Conservation (phyloP, 2,113 vertebrate species). For the Pavo muticus region DNA sequence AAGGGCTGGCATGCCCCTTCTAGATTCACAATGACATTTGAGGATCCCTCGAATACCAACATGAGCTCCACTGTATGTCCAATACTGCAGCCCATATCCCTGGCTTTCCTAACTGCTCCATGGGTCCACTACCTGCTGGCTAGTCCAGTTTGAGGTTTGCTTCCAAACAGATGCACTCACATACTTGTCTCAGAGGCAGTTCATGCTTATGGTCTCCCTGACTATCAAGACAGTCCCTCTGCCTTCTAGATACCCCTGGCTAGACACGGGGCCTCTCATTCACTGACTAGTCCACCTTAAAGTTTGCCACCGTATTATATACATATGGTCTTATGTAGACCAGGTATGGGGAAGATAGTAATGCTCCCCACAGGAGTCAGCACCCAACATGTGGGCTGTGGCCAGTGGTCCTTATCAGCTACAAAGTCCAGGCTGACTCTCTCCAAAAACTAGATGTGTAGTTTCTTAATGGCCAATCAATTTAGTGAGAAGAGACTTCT, state of each 20-base stretch:
- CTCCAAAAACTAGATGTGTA: not conserved
- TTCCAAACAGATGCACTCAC: not conserved
- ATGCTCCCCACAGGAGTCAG: too few species aligned
- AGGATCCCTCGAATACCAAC: too few species aligned
- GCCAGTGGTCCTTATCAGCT: not conserved
- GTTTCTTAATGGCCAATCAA: not conserved
- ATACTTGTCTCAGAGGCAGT: not conserved
- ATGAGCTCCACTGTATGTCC: not conserved
- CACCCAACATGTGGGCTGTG: too few species aligned
- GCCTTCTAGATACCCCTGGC: not conserved
- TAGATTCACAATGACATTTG: not conserved
- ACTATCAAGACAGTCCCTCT: not conserved
- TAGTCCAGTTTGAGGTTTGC: not conserved
- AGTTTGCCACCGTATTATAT: not conserved
- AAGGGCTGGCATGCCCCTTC: accelerated
- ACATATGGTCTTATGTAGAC: too few species aligned
- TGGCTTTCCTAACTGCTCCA: not conserved
- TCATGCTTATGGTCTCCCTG: not conserved
- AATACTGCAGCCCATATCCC: not conserved
- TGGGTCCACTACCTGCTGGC: not conserved
- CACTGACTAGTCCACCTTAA: not conserved
- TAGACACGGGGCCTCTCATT: not conserved
- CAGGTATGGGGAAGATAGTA: not conserved
- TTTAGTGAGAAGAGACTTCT: not conserved
- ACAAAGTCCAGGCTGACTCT: not conserved